These are phyloP conservation scores for Amiota mariae DNA, from an alignment of 2,888 invertebrate species.

Conservation along the genomic window DNA sequence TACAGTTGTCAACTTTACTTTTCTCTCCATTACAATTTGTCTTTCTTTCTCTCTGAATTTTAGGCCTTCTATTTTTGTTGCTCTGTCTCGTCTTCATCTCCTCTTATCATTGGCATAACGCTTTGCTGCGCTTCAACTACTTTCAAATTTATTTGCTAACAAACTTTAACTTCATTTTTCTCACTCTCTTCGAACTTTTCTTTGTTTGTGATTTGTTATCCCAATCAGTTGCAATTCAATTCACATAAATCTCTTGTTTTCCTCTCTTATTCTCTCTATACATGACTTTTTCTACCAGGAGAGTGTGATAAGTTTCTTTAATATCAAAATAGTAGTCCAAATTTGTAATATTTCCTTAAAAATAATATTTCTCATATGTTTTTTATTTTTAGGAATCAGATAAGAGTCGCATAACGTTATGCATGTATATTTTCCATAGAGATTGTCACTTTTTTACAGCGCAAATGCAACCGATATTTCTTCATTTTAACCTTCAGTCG, in stretches of 20 bases:
- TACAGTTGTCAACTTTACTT: background rate
- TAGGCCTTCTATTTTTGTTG: background rate
- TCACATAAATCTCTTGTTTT: background rate
- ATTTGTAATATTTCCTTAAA: too few relatives aligned
- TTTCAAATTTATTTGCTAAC: conserved; percentile 28
- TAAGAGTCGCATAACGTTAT: too few relatives aligned
- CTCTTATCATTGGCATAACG: conserved; percentile 16
- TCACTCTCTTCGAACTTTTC: background rate
- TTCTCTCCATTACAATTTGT: background rate
- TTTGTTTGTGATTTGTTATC: background rate
- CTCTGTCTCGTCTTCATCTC: background rate
- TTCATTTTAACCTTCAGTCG: too few relatives aligned
- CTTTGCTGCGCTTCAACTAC: conserved; percentile 16
- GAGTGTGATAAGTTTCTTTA: too few relatives aligned
- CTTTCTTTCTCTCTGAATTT: background rate
- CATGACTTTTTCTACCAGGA: background rate
- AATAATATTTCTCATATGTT: too few relatives aligned
- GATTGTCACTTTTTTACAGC: too few relatives aligned
- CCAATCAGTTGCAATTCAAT: background rate
- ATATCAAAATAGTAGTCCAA: too few relatives aligned
- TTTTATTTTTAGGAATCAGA: too few relatives aligned
- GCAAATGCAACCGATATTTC: too few relatives aligned
- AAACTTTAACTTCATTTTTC: conserved; percentile 16
- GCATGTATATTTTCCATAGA: too few relatives aligned
- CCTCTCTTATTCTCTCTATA: background rate